These are phyloP conservation scores for Capreolus pygargus DNA, from an alignment of 2,113 vertebrate genomes.

Conservation along the genomic window DNA sequence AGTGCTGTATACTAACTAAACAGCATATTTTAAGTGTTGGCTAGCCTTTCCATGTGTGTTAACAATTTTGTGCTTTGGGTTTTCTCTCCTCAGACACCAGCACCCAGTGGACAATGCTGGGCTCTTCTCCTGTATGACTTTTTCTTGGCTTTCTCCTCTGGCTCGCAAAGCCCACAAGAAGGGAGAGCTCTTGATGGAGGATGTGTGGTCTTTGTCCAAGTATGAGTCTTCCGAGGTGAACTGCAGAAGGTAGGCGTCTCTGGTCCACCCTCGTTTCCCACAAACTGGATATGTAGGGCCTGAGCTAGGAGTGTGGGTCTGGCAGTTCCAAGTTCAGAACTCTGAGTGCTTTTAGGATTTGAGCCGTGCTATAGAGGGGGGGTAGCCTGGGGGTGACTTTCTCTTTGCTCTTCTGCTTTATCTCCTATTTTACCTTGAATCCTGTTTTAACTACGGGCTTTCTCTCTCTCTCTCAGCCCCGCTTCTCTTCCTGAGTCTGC, in stretches of 20 bases:
- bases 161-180: constrained; percentile 86
- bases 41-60: neutral
- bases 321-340: neutral
- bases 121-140: constrained; percentile 95
- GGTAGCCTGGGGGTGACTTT: constrained; percentile 18
- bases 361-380: constrained; percentile 12
- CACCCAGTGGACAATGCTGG: constrained; percentile 94
- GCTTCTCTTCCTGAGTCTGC: constrained; percentile 71
- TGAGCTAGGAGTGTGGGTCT: constrained; percentile 24
- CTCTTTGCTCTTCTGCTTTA: constrained; percentile 52
- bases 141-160: constrained; percentile 93
- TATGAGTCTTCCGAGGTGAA: constrained; percentile 90
- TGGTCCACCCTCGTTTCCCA: neutral
- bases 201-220: constrained; percentile 91
- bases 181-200: constrained; percentile 88
- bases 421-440: constrained; percentile 48
- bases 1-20: constrained; percentile 15
- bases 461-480: constrained; percentile 70
- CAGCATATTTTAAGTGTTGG: neutral
- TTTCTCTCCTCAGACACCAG: constrained; percentile 81
- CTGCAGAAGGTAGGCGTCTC: constrained; percentile 86
- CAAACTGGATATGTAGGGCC: neutral
- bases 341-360: neutral
- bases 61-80: neutral
- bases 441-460: constrained; percentile 70